phyloP scores from a whole-genome alignment of 2,113 vertebrate genomes.

The Colaptes auratus region DNA sequence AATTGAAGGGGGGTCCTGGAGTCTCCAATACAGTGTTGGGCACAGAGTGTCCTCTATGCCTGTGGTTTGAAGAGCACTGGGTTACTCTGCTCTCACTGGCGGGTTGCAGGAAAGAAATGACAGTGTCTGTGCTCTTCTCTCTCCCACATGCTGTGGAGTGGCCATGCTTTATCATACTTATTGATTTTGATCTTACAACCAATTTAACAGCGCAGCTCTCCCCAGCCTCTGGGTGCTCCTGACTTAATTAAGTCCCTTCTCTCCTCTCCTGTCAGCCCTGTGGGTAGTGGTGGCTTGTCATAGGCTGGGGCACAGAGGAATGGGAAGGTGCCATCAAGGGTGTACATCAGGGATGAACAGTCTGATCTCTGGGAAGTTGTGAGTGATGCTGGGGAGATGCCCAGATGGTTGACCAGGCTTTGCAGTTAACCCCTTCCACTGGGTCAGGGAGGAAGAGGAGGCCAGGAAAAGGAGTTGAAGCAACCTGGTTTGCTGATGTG shows the following conservation, averaged over 20 bases:
- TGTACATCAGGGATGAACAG: not conserved
- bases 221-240: not conserved
- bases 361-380: accelerated
- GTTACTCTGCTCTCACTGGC: accelerated
- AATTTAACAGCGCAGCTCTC: not conserved
- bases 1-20: not conserved
- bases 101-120: not conserved
- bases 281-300: not conserved
- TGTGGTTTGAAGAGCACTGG: accelerated
- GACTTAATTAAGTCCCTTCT: slow-evolving; percentile 20
- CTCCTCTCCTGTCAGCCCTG: not conserved
- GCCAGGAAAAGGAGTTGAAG: not conserved
- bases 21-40: accelerated
- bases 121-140: not conserved
- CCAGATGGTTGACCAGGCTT: not conserved
- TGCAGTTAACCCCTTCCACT: not conserved
- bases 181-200: slow-evolving; percentile 22
- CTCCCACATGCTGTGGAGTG: not conserved
- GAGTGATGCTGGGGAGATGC: not conserved
- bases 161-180: not conserved
- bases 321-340: not conserved
- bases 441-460: not conserved
- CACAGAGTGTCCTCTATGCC: accelerated
- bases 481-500: slow-evolving; percentile 1
- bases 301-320: accelerated